Evolutionary conservation across 2,888 invertebrate genomes (phyloP), one percentile per base, ranked within the genome.

Genomic region (Harpagoxenus sublaevis): DNA sequence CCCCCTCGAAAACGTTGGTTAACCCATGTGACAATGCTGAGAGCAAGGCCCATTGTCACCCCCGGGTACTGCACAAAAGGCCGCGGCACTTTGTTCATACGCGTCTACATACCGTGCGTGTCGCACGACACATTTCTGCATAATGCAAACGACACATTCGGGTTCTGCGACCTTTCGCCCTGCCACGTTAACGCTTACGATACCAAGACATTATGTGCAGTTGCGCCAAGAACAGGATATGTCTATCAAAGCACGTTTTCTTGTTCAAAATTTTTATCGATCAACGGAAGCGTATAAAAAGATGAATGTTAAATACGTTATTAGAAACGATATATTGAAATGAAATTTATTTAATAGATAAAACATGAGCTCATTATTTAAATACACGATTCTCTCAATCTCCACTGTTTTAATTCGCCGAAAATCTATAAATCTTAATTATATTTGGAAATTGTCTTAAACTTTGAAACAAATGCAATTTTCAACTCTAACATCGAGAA

Each of bases 1-100:
- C 31, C 84, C 85, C 78, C 85, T 75, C 84, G 88, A 84, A 88
- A 90, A 88, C 90, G 92, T 94, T 94, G 94, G 94, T 94, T 94
- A 94, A 94, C 91, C 91, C 89, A 88, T 48, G 93, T 94, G 94
- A 94, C 94, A 95, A 95, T 93, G 92, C 93, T 88, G 89, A 91
- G 87, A 90, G 89, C 91, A 85, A 90, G 91, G 88, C 89, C 92
- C 86, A 90, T 89, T 91, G 92, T 90, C 91, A 91, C 89, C 91
- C 91, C 88, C 88, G 84, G 87, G 83, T 55, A 55, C 12, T 35
- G 87, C 55, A 93, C 92, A 93, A 92, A 92, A 89, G 89, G 86
- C 86, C 63, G 77, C 66, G 81, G 87, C 86, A 92, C 92, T 93
- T 92, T 91, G 92, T 91, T 83, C 84, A 48, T 79, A 75, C 75